Base-by-base conservation (phyloP, 2,797 vertebrate genomes). In the Florisuga fusca region DNA sequence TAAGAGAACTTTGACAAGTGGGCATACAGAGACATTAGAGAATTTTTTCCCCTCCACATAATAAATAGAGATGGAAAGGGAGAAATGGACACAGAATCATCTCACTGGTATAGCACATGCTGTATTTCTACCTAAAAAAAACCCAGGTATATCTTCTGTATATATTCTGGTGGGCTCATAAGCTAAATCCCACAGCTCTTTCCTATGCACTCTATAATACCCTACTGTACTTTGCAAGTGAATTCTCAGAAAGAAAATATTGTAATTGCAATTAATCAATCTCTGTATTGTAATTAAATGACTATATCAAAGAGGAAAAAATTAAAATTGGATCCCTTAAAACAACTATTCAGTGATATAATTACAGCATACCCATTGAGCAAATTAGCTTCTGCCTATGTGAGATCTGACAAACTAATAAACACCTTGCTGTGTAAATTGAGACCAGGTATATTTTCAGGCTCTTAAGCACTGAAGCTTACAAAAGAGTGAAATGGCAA, bases 361-460 rank as follows among this genome's bases (percentile, higher is more conserved):
- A 94, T 95, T 94, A 96, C 91, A 96, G 83, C 75, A 87, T 79
- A 91, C 85, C 67, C 86, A 71, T 73, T 73, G 89, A 96, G 85
- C 50, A 94, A 96, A 96, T 97, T 93, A 94, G 41, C 84, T 91
- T 94, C 77, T 95, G 84, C 43, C 87, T 91, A 77, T 87, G 89
- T 89, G 91, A 95, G 81, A 87, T 93, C 77, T 96, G 93, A 94
- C 87, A 97, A 96, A 95, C 83, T 97, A 96, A 95, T 96, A 94
- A 96, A 97, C 95, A 96, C 83, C 95, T 95, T 90, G 91, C 94
- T 77, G 85, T 93, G 90, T 93, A 96, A 97, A 96, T 93, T 87
- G 93, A 93, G 93, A 93, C 90, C 63, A 88, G 77, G 80, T 94
- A 90, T 90, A 89, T 93, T 94, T 95, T 93, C 85, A 95, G 77